Conservation (phyloP, 2,797 vertebrate genomes). For the Buphagus erythrorhynchus region DNA sequence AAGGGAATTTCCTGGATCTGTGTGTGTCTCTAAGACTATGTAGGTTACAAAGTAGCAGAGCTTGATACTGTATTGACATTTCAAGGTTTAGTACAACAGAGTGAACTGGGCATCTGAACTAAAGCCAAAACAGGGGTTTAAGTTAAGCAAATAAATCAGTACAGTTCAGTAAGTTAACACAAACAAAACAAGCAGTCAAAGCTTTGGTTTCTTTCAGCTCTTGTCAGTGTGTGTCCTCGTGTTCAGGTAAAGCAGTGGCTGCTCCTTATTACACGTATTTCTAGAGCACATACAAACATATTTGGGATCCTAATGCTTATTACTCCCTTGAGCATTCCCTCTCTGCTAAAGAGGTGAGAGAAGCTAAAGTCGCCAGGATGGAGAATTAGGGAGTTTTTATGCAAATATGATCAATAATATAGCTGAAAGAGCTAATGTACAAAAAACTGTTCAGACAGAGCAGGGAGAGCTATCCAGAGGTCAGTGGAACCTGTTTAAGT, state of each 20-base stretch:
- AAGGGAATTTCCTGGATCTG: not conserved
- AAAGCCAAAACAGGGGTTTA: not conserved
- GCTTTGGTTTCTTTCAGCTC: not conserved
- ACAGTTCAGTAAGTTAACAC: not conserved
- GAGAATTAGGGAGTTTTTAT: not conserved
- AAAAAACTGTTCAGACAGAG: not conserved
- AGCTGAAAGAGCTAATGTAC: not conserved
- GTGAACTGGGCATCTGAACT: not conserved
- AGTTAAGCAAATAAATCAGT: conserved; percentile 1
- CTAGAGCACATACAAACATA: not conserved
- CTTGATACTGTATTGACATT: not conserved
- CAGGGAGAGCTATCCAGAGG: not conserved
- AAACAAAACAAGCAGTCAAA: not conserved
- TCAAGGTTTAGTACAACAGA: not conserved
- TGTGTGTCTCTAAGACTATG: accelerated
- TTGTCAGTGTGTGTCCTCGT: not conserved
- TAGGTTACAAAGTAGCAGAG: not conserved
- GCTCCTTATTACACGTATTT: accelerated
- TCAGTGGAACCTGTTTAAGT: not conserved
- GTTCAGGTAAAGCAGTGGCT: not conserved
- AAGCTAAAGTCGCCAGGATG: not conserved
- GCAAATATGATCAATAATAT: not conserved
- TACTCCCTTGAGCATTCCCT: not conserved
- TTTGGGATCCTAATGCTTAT: not conserved
- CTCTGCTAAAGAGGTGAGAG: not conserved